Evolutionary conservation across 2,888 invertebrate genomes (phyloP).

Genomic region (Hypena proboscidalis): DNA sequence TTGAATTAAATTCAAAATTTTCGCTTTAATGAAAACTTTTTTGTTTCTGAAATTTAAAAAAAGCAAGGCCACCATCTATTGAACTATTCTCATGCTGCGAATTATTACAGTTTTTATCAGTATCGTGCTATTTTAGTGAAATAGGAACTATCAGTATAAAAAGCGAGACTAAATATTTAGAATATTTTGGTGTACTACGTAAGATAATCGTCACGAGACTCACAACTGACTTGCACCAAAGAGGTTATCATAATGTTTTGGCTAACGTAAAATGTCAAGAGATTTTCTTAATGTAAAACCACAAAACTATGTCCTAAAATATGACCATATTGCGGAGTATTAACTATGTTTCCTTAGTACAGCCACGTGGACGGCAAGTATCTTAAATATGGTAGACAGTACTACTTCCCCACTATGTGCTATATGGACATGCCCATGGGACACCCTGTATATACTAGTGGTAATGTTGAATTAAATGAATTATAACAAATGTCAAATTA

Average conservation of each 20-base stretch:
- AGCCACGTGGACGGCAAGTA: no score
- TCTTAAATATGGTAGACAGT: no score
- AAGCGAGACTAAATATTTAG: slow-evolving; percentile 9
- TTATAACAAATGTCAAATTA: no score
- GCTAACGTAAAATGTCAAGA: not conserved
- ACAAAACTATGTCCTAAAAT: no score
- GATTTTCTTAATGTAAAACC: no score
- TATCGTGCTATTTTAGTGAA: slow-evolving; percentile 1
- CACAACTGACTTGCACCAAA: not conserved
- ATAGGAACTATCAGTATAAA: not conserved
- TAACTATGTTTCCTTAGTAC: no score
- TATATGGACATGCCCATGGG: no score
- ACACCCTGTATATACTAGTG: no score
- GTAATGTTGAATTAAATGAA: no score
- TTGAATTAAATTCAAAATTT: slow-evolving; percentile 26
- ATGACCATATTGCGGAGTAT: no score
- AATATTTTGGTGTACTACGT: slow-evolving; percentile 4
- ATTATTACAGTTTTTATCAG: slow-evolving; percentile 13
- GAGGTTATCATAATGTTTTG: not conserved
- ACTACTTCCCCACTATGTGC: no score
- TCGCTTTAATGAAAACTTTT: not conserved
- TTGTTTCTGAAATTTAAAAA: not conserved
- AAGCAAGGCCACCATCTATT: slow-evolving; percentile 6
- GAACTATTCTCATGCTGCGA: slow-evolving; percentile 3
- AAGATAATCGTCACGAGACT: not conserved